A percentile compares a stretch with the other conserved stretches of the same genome.
Conservation (phyloP, 2,113 vertebrate genomes). For the Amblyopsis rosae region DNA sequence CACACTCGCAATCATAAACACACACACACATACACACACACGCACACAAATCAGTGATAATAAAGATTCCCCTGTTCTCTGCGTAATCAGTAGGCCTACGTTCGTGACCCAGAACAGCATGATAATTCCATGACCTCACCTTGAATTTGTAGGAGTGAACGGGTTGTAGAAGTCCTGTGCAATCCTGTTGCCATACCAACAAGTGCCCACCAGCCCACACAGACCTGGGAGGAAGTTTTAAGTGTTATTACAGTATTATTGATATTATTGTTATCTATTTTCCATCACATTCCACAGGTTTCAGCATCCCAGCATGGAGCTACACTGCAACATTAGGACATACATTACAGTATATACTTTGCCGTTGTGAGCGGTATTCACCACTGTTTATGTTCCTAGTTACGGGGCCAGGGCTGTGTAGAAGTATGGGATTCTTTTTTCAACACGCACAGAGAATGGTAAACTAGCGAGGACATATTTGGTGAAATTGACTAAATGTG, state of each 20-base stretch:
- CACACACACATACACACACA: neutral
- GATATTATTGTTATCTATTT: neutral
- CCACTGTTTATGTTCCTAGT: too few relatives aligned
- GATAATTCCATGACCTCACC: conserved; percentile 68
- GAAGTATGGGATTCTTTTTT: too few relatives aligned
- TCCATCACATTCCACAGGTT: neutral
- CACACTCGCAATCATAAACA: too few relatives aligned
- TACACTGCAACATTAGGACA: too few relatives aligned
- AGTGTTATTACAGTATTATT: neutral
- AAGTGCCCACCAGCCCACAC: conserved; percentile 82
- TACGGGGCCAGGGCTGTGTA: too few relatives aligned
- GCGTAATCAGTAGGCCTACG: neutral
- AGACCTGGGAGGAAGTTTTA: conserved; percentile 75
- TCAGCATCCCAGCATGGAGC: too few relatives aligned
- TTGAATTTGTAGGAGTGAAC: conserved; percentile 87
- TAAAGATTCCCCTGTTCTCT: neutral
- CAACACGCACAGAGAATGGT: too few relatives aligned
- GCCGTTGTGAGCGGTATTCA: too few relatives aligned
- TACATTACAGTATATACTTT: too few relatives aligned
- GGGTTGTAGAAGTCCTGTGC: conserved; percentile 87
- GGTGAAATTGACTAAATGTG: too few relatives aligned
- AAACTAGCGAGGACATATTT: too few relatives aligned
- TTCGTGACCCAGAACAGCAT: neutral
- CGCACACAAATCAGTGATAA: neutral
- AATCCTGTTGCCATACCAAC: conserved; percentile 89